Conservation (phyloP, 2,888 invertebrate genomes). For the Ischnura elegans region DNA sequence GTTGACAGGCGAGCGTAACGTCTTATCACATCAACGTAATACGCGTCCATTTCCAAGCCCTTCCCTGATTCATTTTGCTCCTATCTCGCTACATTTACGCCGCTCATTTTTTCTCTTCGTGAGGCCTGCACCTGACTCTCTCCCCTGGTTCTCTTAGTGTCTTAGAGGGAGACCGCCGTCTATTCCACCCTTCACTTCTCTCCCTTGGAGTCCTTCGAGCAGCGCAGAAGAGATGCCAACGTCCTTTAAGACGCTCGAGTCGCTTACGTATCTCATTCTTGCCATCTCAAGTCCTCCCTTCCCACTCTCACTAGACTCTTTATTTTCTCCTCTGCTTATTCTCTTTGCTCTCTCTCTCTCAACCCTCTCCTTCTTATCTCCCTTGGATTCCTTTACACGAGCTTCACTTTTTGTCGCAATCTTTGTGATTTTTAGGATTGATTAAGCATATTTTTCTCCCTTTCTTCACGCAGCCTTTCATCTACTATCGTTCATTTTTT, state of each 20-base stretch:
- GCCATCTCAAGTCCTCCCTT: background rate
- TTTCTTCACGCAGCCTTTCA: background rate
- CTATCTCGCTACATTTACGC: background rate
- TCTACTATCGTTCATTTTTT: too few relatives aligned
- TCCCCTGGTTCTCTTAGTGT: background rate
- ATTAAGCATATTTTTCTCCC: background rate
- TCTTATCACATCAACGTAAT: too few relatives aligned
- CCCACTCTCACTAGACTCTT: background rate
- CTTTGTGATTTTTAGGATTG: slow-evolving; percentile 10
- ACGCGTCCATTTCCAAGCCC: too few relatives aligned
- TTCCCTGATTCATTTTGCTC: background rate
- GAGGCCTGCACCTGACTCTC: background rate
- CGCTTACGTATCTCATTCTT: slow-evolving; percentile 16
- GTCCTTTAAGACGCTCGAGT: slow-evolving; percentile 2
- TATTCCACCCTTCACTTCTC: background rate
- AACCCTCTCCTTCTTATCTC: background rate
- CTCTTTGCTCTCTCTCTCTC: background rate
- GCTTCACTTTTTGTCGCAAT: background rate
- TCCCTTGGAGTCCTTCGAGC: background rate
- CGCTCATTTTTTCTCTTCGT: background rate
- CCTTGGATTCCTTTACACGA: background rate
- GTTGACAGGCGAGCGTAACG: too few relatives aligned
- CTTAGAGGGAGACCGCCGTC: background rate
- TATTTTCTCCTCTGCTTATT: background rate
- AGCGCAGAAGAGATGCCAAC: background rate